phyloP scores from a whole-genome alignment of 2,888 invertebrate species.

The Stegophylla sp. region DNA sequence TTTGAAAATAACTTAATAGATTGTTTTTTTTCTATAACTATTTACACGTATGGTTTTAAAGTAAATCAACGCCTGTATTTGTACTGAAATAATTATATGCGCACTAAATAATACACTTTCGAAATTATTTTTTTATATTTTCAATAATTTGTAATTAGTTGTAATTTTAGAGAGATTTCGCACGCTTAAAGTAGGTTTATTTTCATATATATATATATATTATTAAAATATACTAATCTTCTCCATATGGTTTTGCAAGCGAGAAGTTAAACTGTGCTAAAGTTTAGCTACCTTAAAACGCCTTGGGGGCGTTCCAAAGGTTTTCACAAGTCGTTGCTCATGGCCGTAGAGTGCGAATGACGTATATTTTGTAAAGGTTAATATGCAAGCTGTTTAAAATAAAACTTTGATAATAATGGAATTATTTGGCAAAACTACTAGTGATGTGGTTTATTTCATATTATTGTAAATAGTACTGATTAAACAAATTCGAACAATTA shows the following conservation, averaged over 20 bases:
- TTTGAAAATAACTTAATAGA: too few relatives aligned
- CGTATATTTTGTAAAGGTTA: conserved; percentile 45
- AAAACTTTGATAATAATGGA: conserved; percentile 37
- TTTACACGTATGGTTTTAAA: too few relatives aligned
- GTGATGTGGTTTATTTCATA: conserved; percentile 2
- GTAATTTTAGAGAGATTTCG: too few relatives aligned
- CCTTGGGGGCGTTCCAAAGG: conserved; percentile 43
- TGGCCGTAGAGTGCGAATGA: conserved; percentile 40
- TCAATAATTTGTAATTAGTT: neutral
- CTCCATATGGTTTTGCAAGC: conserved; percentile 17
- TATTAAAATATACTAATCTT: conserved; percentile 31
- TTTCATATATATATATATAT: neutral
- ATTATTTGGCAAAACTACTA: conserved; percentile 9
- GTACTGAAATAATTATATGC: too few relatives aligned
- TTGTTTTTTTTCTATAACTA: too few relatives aligned
- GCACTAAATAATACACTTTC: neutral
- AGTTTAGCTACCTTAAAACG: conserved; percentile 45
- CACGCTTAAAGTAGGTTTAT: neutral
- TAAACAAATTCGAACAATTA: neutral
- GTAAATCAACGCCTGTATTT: too few relatives aligned
- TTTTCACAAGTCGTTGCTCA: conserved; percentile 49
- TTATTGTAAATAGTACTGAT: neutral
- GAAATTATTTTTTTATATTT: neutral
- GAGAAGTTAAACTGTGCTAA: conserved; percentile 26
- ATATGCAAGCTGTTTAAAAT: conserved; percentile 47